Base-by-base conservation (phyloP, 2,888 invertebrate genomes). In the Cabera pusaria region DNA sequence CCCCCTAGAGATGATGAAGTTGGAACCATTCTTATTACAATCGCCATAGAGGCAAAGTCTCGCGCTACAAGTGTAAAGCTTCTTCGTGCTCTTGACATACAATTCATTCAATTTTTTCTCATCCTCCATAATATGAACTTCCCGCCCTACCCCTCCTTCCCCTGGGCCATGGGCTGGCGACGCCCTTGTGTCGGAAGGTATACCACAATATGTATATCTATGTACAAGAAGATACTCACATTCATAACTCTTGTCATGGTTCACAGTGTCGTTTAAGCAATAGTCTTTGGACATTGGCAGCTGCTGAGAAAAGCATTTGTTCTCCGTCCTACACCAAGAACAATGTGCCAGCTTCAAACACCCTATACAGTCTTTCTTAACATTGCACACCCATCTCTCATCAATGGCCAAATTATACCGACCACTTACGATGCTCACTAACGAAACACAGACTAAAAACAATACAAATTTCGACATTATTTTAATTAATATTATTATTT, bases 261-360 rank as follows among this genome's bases (percentile, higher is more conserved):
- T 54, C 18, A 75, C 62, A 1, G 67, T 71, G 23, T 66, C 55
- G 45, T 81, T 72, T 11, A 54, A 49, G 47, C 86, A 87, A 47
- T 59, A 75, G 1, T 65, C 52, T 39, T 64, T 48, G 36, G 37
- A 55, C 11, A 23, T 32, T 6, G 54, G 39, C 26, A 80, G 43
- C 7, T 59, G 53, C 29, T 63, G 65, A 3, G 85, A 81, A 52
- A 73, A 86, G 44, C 87, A 88, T 59, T 54, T 72, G n/a, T 61
- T 72, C 34, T 75, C 65, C 2, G 60, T 49, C 6, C 59, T 49
- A 45, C 87, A 87, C 88, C 88, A 88, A 2, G 84, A 74, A 57
- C 88, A 88, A 35, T 85, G 86, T 16, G 71, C 49, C 10, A 86
- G 56, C 11, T 59, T 64, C 5, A 88, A 59, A 51, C 88, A 88